Evolutionary conservation across 2,888 invertebrate genomes (phyloP).

Genomic region (Pseudococcus jackbeardsleyi): DNA sequence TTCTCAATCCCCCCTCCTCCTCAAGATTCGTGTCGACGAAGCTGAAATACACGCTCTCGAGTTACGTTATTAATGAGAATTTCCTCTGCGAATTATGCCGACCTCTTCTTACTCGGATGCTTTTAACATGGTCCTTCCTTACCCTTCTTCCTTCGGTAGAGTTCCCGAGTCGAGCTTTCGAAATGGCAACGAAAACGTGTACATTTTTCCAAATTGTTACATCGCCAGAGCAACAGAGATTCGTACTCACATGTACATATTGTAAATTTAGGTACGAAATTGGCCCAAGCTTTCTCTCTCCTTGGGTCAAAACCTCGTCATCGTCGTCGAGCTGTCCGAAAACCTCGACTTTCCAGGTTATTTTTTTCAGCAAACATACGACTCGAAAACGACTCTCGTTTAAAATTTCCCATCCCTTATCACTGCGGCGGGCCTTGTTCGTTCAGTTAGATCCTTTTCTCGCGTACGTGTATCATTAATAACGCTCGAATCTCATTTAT

Average conservation of each 20-base stretch:
- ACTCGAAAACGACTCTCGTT: neutral
- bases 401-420: neutral
- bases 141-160: neutral
- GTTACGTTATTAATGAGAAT: slow-evolving; percentile 17
- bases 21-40: neutral
- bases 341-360: neutral
- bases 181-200: neutral
- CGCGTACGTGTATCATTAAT: slow-evolving; percentile 1
- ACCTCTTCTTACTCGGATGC: neutral
- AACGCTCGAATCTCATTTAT: slow-evolving; percentile 3
- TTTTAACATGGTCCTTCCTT: neutral
- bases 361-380: neutral
- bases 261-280: too few species aligned
- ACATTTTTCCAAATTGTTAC: neutral
- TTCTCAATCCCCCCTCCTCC: neutral
- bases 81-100: neutral
- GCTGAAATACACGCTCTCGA: neutral
- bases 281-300: too few species aligned
- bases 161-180: neutral
- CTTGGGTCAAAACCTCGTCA: too few species aligned
- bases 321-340: neutral
- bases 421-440: neutral
- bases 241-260: neutral
- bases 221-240: neutral
- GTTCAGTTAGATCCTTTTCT: too few species aligned